Percentiles rank a stretch among this genome's conserved stretches.
These are phyloP conservation scores for Monomorium pharaonis DNA, from an alignment of 1,140 invertebrate genomes.

Conservation along the genomic window DNA sequence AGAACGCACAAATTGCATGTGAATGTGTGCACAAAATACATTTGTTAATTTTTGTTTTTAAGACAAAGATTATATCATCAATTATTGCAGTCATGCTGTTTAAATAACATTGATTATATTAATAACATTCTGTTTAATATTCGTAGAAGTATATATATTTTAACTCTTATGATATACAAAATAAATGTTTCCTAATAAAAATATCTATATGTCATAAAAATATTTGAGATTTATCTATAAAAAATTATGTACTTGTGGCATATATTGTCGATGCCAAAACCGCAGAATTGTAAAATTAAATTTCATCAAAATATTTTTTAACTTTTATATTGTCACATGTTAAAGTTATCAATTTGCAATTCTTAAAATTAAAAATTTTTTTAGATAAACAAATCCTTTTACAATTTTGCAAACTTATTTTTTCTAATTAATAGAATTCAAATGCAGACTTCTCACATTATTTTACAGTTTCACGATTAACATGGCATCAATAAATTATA, in stretches of 20 bases:
- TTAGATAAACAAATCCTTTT: not conserved
- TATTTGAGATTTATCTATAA: constrained; percentile 23
- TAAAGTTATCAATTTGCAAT: not conserved
- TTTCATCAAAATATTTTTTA: not conserved
- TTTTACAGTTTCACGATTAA: not conserved
- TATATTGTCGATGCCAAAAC: not conserved
- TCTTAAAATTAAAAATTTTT: not conserved
- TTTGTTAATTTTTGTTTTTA: constrained; percentile 10
- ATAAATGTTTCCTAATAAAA: constrained; percentile 44
- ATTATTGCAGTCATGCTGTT: not conserved
- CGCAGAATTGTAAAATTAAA: not conserved
- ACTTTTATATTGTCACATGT: not conserved
- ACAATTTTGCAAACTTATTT: not conserved
- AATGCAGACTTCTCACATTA: not conserved
- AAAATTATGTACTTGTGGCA: not conserved
- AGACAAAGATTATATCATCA: not conserved
- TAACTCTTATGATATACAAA: not conserved
- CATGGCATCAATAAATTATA: not conserved
- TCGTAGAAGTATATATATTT: not conserved
- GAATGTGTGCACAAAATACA: not conserved
- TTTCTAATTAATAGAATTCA: not conserved
- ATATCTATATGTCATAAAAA: constrained; percentile 27
- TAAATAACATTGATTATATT: constrained; percentile 5
- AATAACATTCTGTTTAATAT: not conserved
- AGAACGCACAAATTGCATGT: not conserved